Base-by-base conservation (phyloP, 2,888 invertebrate genomes). In the Ochropleura plecta region DNA sequence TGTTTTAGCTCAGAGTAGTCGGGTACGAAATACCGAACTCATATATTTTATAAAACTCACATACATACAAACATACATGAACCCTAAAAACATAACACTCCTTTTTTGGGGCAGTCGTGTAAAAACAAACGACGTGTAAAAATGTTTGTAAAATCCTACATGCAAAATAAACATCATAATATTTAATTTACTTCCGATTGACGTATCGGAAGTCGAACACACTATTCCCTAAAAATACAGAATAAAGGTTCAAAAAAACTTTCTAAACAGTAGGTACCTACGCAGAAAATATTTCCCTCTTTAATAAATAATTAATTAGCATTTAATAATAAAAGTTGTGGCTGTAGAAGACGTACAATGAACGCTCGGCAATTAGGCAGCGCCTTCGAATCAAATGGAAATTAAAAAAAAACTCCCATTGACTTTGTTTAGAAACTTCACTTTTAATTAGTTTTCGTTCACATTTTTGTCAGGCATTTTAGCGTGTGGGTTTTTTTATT, bases 261-360 rank as follows among this genome's bases (percentile, higher is more conserved):
- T 42, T 71, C 57, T 14, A 63, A 74, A 57, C 3, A 49, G 20
- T n/a, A n/a, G n/a, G n/a, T 67, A 6, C 30, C 30, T 30, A 30
- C 12, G 10, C n/a, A 49, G 59, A 55, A 46, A 59, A 64, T 53
- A 68, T 69, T 78, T 75, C 73, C 53, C 78, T 71, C 20, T 40
- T 42, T 63, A 75, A 57, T 64, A 57, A 60, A 60, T 70, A 79
- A 83, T 87, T 85, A 87, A 83, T 85, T 81, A 81, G 78, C 83
- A 66, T 87, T 86, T 85, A 83, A 81, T 85, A 74, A 87, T 79
- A 81, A 85, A 87, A 85, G 60, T 87, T 63, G 51, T 69, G 88
- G 73, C 81, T 86, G 86, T 44, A 42, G 88, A 81, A 85, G 86
- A 87, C 86, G 79, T 85, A 86, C 81, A 79, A 79, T 79, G 78